phyloP scores from a whole-genome alignment of 2,888 invertebrate species.

The Drosophila subsilvestris region DNA sequence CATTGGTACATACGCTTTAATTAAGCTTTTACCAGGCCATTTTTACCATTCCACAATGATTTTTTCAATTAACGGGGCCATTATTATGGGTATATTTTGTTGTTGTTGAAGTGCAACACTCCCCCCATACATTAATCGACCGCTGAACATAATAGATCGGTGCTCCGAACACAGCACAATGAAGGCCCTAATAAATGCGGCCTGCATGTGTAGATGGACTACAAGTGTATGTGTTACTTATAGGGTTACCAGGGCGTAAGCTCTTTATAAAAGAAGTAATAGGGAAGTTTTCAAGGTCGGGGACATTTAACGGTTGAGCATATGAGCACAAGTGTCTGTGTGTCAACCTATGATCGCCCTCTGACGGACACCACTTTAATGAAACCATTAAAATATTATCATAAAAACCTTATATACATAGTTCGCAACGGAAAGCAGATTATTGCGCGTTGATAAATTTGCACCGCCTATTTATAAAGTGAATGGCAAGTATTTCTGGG shows the following conservation, averaged over 20 bases:
- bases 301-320: constrained; percentile 47
- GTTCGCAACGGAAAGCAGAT: constrained; percentile 29
- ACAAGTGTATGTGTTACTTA: constrained; percentile 46
- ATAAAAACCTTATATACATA: constrained; percentile 3
- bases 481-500: constrained; percentile 52
- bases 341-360: constrained; percentile 18
- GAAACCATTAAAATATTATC: constrained; percentile 36
- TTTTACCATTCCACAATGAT: constrained; percentile 26
- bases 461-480: constrained; percentile 48
- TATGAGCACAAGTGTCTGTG: constrained; percentile 22
- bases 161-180: constrained; percentile 44
- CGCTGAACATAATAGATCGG: constrained; percentile 46
- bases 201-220: constrained; percentile 41
- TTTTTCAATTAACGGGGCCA: constrained; percentile 56
- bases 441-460: constrained; percentile 48
- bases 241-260: constrained; percentile 42
- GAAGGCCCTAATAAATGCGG: constrained; percentile 47
- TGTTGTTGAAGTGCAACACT: constrained; percentile 55
- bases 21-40: constrained; percentile 24
- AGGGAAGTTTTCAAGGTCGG: constrained; percentile 71
- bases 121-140: constrained; percentile 48
- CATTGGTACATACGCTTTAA: constrained; percentile 19
- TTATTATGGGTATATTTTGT: constrained; percentile 25
- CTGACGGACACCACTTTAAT: constrained; percentile 26
- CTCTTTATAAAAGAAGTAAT: constrained; percentile 47